These are phyloP conservation scores for Apamea crenata DNA, from an alignment of 2,888 invertebrate species.

Conservation along the genomic window DNA sequence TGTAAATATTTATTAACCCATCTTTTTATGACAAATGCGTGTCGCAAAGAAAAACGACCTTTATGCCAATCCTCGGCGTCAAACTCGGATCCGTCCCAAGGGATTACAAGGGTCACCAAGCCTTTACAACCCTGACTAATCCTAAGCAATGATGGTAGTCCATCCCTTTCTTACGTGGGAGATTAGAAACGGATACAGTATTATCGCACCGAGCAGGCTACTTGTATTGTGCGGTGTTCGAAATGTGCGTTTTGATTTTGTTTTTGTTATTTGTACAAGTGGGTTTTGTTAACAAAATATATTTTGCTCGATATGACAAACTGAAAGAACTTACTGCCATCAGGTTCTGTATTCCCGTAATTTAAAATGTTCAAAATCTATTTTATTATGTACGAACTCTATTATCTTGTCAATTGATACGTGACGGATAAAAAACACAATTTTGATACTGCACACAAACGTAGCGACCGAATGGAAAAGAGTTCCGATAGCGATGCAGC, in stretches of 20 bases:
- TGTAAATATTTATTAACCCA: slow-evolving; percentile 14
- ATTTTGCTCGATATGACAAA: neutral
- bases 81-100: slow-evolving; percentile 63
- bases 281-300: neutral
- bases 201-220: slow-evolving; percentile 55
- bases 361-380: no score
- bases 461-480: no score
- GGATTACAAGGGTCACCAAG: slow-evolving; percentile 70
- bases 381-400: no score
- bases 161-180: slow-evolving; percentile 59
- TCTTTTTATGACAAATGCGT: slow-evolving; percentile 40
- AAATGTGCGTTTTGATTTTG: slow-evolving; percentile 36
- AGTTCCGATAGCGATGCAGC: no score
- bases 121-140: slow-evolving; percentile 66
- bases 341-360: neutral
- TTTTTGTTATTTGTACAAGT: slow-evolving; percentile 16
- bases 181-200: slow-evolving; percentile 50
- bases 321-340: neutral
- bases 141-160: slow-evolving; percentile 66
- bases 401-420: no score
- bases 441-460: no score
- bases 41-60: slow-evolving; percentile 48
- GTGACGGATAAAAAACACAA: no score
- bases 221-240: slow-evolving; percentile 25
- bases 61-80: slow-evolving; percentile 57